A percentile compares a stretch with the other conserved stretches of the same genome.
These are phyloP conservation scores for Pyxicephalus adspersus DNA, from an alignment of 2,113 vertebrate species.

Conservation along the genomic window DNA sequence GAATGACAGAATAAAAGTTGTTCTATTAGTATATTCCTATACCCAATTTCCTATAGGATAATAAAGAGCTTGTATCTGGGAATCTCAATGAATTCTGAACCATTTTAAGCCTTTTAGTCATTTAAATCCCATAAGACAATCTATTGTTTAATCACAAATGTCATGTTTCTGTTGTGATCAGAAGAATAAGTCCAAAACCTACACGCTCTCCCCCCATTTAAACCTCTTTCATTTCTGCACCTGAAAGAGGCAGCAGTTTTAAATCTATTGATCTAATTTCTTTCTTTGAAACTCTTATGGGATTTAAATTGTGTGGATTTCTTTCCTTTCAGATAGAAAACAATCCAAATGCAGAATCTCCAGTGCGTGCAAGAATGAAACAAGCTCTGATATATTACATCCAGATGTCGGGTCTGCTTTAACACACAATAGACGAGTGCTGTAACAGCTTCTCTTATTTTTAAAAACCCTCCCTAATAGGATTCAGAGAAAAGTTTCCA, in stretches of 20 bases:
- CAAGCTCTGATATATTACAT: conserved; percentile 59
- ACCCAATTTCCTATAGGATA: no score
- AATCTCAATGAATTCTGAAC: no score
- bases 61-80: no score
- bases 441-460: conserved; percentile 35
- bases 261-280: conserved; percentile 14
- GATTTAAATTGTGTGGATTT: conserved; percentile 51
- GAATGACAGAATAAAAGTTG: no score
- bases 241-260: conserved; percentile 34
- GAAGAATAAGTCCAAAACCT: background rate
- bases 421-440: conserved; percentile 30
- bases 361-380: conserved; percentile 55
- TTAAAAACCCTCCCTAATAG: conserved; percentile 39
- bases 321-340: conserved; percentile 51
- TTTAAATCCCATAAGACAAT: no score
- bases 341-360: conserved; percentile 43
- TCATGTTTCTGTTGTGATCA: background rate
- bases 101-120: no score
- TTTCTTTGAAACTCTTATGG: conserved; percentile 39
- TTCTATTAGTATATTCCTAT: no score
- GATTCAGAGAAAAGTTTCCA: conserved; percentile 62
- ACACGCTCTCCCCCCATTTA: background rate
- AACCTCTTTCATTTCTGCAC: background rate
- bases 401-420: conserved; percentile 40
- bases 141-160: no score